A percentile compares a stretch with the other conserved stretches of the same genome.
Conservation (phyloP, 2,888 invertebrate genomes). For the Enchytraeus crypticus region DNA sequence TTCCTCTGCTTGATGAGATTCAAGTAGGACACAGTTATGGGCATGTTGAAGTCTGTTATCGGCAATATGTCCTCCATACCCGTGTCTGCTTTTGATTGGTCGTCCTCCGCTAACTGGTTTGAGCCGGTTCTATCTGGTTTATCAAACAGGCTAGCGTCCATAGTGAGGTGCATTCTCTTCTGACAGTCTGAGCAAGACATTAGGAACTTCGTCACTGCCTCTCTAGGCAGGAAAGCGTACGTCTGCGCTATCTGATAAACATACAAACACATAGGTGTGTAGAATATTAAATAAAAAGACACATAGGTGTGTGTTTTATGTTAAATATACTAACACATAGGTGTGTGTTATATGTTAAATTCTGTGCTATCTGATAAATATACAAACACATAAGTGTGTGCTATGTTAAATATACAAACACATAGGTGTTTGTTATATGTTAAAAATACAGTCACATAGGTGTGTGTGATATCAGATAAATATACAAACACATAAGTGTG, state of each 20-base stretch:
- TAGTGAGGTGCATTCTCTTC: constrained; percentile 55
- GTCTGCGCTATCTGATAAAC: constrained; percentile 84
- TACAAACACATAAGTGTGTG: no score
- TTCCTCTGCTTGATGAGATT: constrained; percentile 8
- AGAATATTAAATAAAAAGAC: no score
- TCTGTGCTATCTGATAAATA: no score
- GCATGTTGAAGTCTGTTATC: constrained; percentile 65
- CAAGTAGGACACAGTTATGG: constrained; percentile 80
- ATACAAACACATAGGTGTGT: no score
- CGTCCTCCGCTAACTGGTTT: no score
- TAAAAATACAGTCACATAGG: no score
- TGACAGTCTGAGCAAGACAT: constrained; percentile 89
- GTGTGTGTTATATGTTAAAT: no score
- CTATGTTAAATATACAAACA: no score
- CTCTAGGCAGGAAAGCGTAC: constrained; percentile 87
- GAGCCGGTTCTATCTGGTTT: constrained; percentile 6
- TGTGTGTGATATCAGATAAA: no score
- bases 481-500: no score
- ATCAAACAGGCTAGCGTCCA: constrained; percentile 25
- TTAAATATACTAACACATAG: not conserved
- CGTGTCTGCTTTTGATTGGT: no score
- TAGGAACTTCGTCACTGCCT: constrained; percentile 88
- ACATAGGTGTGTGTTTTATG: not conserved
- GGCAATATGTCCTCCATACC: not conserved
- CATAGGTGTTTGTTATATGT: no score